phyloP scores from a whole-genome alignment of 2,888 invertebrate genomes.

The Periphyllus acericola region DNA sequence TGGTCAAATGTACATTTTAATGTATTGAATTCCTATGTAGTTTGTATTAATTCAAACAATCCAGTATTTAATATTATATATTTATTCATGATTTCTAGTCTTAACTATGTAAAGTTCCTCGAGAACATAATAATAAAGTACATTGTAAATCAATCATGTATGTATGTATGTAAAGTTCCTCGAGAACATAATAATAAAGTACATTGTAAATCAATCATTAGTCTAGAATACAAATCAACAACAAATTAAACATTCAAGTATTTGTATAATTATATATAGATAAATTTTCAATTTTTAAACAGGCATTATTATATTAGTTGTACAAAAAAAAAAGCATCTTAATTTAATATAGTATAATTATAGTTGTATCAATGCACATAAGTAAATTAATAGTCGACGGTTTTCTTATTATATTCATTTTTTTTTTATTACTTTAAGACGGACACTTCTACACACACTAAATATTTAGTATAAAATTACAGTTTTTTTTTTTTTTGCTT shows the following conservation, averaged over 20 bases:
- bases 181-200: not conserved
- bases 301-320: constrained; percentile 14
- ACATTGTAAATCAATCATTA: not conserved
- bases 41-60: not conserved
- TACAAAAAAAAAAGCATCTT: constrained; percentile 47
- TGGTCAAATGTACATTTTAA: not conserved
- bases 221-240: not conserved
- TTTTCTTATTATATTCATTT: constrained; percentile 4
- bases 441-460: constrained; percentile 28
- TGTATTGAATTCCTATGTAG: not conserved
- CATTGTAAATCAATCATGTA: not conserved
- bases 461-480: constrained; percentile 54
- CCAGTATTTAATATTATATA: not conserved
- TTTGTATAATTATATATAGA: constrained; percentile 41
- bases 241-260: constrained; percentile 31
- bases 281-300: constrained; percentile 29
- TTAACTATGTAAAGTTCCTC: not conserved
- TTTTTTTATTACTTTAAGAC: constrained; percentile 5
- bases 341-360: constrained; percentile 7
- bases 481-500: constrained; percentile 36
- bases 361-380: constrained; percentile 25
- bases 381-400: not conserved
- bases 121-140: not conserved
- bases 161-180: too few species aligned
- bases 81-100: not conserved